Conservation (phyloP, 2,113 vertebrate species). For the Sander vitreus region DNA sequence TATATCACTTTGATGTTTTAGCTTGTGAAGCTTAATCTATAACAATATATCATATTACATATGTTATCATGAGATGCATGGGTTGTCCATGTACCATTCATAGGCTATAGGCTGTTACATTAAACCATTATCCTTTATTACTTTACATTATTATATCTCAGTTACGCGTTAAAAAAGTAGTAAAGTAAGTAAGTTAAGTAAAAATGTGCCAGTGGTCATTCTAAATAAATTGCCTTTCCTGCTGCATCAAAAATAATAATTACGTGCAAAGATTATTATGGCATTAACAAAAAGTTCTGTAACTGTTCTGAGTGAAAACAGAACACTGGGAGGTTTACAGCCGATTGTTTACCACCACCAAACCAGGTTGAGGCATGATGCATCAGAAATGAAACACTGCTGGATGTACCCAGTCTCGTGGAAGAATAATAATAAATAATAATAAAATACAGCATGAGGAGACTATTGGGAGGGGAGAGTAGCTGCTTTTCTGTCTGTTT, state of each 20-base stretch:
- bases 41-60: not conserved
- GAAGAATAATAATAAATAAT: not conserved
- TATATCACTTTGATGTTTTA: not conserved
- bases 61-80: too few relatives aligned
- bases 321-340: not conserved
- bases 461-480: conserved; percentile 1
- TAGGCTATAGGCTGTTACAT: too few relatives aligned
- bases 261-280: not conserved
- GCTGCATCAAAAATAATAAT: not conserved
- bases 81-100: too few relatives aligned
- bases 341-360: not conserved
- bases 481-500: conserved; percentile 19
- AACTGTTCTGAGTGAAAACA: not conserved
- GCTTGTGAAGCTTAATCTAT: not conserved
- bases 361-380: not conserved
- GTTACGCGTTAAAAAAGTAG: not conserved
- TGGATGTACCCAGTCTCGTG: not conserved
- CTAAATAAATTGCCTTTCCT: not conserved
- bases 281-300: not conserved
- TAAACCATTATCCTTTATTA: too few relatives aligned
- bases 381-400: not conserved
- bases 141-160: too few relatives aligned
- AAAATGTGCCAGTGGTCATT: not conserved
- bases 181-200: too few relatives aligned
- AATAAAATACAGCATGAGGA: not conserved